phyloP scores from a whole-genome alignment of 92 coral and sea anemone genomes.

The Porites cylindrica region DNA sequence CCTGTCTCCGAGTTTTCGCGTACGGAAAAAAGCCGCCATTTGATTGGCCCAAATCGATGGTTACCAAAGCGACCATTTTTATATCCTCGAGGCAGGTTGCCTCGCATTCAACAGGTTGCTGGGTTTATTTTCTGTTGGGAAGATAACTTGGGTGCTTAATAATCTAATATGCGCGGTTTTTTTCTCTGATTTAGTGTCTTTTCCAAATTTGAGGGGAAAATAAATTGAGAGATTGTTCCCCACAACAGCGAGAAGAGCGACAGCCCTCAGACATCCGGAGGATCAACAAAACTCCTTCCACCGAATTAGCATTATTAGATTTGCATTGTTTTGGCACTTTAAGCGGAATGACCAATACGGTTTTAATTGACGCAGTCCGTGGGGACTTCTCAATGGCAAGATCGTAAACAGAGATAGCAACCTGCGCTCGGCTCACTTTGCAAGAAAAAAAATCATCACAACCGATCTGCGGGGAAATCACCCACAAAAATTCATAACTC shows the following conservation, averaged over 20 bases:
- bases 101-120: slow-evolving; percentile 91
- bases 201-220: background rate
- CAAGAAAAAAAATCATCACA: background rate
- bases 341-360: slow-evolving; percentile 30
- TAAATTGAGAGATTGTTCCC: background rate
- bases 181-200: background rate
- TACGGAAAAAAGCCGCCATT: slow-evolving; percentile 26
- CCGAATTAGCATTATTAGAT: slow-evolving; percentile 37
- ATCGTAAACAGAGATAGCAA: slow-evolving; percentile 7
- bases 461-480: background rate
- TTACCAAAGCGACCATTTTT: slow-evolving; percentile 89
- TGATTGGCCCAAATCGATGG: slow-evolving; percentile 75
- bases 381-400: slow-evolving; percentile 42
- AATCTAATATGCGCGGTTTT: background rate
- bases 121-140: slow-evolving; percentile 37
- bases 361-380: slow-evolving; percentile 38
- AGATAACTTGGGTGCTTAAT: slow-evolving; percentile 38
- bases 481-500: background rate
- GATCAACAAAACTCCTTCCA: slow-evolving; percentile 26
- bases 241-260: background rate
- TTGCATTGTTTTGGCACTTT: slow-evolving; percentile 37
- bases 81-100: slow-evolving; percentile 79
- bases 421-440: slow-evolving; percentile 21
- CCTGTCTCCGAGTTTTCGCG: slow-evolving; percentile 76
- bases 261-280: slow-evolving; percentile 40